phyloP scores from a whole-genome alignment of 2,888 invertebrate species.

The Macrophya alboannulata region DNA sequence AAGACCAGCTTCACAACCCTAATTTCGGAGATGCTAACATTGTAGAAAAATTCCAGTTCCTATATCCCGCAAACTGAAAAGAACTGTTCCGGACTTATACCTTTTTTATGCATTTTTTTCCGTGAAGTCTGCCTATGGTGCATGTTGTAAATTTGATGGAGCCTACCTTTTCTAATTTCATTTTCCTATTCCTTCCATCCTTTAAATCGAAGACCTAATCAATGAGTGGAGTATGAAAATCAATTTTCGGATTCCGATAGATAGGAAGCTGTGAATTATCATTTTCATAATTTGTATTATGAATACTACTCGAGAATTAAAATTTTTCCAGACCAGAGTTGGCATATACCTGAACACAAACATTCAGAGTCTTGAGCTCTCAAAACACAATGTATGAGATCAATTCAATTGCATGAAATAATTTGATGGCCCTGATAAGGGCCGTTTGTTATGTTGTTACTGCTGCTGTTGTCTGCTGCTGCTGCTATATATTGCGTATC shows the following conservation, averaged over 20 bases:
- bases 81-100: not conserved
- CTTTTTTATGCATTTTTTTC: not conserved
- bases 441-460: slow-evolving; percentile 62
- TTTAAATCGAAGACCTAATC: not conserved
- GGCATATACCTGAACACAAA: no score
- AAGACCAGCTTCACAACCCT: not conserved
- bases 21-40: no score
- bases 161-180: not conserved
- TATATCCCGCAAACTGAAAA: not conserved
- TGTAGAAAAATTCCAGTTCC: not conserved
- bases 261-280: not conserved
- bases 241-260: not conserved
- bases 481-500: not conserved
- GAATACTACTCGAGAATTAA: not conserved
- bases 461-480: slow-evolving; percentile 23
- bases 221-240: not conserved
- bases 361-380: not conserved
- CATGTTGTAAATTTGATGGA: not conserved
- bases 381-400: not conserved
- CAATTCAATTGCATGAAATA: slow-evolving; percentile 39
- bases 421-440: slow-evolving; percentile 62
- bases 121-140: not conserved
- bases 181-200: not conserved
- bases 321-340: not conserved
- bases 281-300: not conserved